Base-by-base conservation (phyloP, 2,888 invertebrate species). In the Fragum fragum region DNA sequence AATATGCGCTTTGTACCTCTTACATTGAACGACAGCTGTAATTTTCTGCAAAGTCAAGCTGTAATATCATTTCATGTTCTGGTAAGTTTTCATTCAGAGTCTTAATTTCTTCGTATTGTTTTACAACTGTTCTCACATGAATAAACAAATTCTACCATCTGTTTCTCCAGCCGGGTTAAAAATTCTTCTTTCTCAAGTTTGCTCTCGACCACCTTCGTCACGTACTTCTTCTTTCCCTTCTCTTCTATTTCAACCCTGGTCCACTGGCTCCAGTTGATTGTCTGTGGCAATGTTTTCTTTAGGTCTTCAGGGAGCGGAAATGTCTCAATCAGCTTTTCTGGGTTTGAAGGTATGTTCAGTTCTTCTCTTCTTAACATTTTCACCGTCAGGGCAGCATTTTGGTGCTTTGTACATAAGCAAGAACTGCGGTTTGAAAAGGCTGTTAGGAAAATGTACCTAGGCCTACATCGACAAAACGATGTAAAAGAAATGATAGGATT, bases 1-100 rank as follows among this genome's bases (percentile, higher is more conserved):
- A 86, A 69, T 85, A 82, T 3, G 80, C 80, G 29, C 68, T 76
- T 32, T 76, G 80, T 0, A 86, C 76, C 32, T 86, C 84, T 26
- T 86, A 75, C 3, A 42, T 3, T 16, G 77, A 73, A 18, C 72
- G 18, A 32, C 84, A 86, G 16, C 47, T 26, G 47, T 80, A 85
- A 77, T 86, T 85, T 75, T 85, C 84, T n/a, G 80, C 76, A 47
- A 80, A 76, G 36, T 80, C 76, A 1, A 80, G 14, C 53, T 80
- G 79, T 0, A 76, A 16, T 16, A 76, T 47, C 47, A 80, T 68
- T 29, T 80, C 39, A 55, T 76, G 61, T 23, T 21, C 26, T 1
- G 77, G 77, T n/a, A 81, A 26, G 0, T 59, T 61, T 18, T 73
- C 36, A 42, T 81, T 81, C 14, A 81, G 55, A 0, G 3, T 2